Evolutionary conservation across 2,113 vertebrate genomes (phyloP).

Genomic region (Glareola pratincola): DNA sequence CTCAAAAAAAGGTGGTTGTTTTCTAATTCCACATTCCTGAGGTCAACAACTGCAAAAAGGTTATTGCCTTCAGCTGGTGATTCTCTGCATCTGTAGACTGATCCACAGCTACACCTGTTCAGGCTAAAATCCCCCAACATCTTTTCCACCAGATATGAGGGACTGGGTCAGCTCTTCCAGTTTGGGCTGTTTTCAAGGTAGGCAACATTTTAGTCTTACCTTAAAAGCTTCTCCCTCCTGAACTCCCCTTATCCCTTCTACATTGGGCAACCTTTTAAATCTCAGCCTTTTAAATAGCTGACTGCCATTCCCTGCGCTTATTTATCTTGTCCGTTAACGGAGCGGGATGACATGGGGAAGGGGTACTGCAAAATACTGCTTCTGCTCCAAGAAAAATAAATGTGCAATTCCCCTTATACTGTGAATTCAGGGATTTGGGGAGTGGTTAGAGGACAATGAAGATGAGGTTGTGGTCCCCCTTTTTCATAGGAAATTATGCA

Average conservation of each 20-base stretch:
- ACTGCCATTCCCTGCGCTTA: neutral
- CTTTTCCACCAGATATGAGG: neutral
- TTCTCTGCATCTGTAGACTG: neutral
- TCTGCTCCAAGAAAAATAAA: neutral
- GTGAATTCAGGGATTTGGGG: neutral
- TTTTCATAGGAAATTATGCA: neutral
- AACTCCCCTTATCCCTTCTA: neutral
- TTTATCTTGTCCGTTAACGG: neutral
- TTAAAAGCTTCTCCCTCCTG: neutral
- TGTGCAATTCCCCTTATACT: neutral
- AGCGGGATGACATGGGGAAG: neutral
- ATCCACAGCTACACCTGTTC: neutral
- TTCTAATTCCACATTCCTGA: neutral
- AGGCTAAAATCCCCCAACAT: neutral
- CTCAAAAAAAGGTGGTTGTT: neutral
- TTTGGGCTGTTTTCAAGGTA: neutral
- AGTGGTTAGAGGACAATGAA: neutral
- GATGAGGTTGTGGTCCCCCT: rapidly evolving
- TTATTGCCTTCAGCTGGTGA: neutral
- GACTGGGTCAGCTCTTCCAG: neutral
- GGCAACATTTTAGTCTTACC: neutral
- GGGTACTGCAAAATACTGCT: neutral
- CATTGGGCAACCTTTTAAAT: neutral
- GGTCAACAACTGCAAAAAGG: neutral
- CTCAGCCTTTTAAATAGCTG: neutral